Conservation (phyloP, 1,140 invertebrate species). For the Cryptotermes secundus region DNA sequence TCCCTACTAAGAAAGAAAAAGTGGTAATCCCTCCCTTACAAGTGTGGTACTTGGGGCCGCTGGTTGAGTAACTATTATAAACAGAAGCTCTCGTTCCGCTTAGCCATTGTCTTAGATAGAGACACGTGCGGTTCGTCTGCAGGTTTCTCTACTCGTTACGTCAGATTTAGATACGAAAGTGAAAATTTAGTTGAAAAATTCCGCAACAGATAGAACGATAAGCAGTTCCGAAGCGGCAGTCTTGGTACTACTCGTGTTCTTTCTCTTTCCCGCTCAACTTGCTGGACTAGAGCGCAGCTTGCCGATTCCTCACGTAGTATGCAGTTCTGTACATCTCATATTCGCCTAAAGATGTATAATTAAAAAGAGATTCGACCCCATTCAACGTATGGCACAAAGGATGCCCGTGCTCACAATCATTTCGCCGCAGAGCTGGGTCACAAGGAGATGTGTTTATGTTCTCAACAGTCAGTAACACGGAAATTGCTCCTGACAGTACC, state of each 20-base stretch:
- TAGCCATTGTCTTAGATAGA: neutral
- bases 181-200: neutral
- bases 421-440: too few species aligned
- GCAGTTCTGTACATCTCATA: neutral
- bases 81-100: neutral
- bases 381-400: too few species aligned
- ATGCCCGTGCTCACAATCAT: too few species aligned
- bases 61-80: neutral
- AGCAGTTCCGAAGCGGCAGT: neutral
- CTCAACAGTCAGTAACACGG: too few species aligned
- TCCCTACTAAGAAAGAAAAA: too few species aligned
- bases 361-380: too few species aligned
- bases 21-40: too few species aligned
- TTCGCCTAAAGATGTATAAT: too few species aligned
- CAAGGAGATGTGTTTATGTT: too few species aligned
- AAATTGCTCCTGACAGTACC: too few species aligned
- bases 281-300: neutral
- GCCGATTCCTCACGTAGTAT: neutral
- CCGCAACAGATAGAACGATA: neutral
- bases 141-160: neutral
- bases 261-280: neutral
- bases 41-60: too few species aligned
- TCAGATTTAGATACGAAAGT: neutral
- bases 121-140: neutral
- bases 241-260: neutral